Conservation (phyloP, 2,888 invertebrate species). For the Hyalella azteca region DNA sequence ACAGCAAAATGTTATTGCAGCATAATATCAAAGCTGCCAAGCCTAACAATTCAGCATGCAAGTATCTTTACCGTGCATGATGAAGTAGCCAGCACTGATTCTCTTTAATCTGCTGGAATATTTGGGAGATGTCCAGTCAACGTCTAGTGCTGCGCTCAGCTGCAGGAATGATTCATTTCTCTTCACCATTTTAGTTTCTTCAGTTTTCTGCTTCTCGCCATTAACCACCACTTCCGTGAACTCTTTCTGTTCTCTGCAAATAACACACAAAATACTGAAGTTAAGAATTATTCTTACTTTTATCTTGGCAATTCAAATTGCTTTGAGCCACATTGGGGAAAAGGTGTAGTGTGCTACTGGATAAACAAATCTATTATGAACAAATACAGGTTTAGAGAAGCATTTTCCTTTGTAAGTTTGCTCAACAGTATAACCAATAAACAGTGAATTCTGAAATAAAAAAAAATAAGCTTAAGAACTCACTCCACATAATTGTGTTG, state of each 20-base stretch:
- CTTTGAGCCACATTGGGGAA: no score
- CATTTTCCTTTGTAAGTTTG: background rate
- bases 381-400: background rate
- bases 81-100: conserved; percentile 75
- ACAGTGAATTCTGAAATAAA: no score
- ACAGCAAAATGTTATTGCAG: no score
- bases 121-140: conserved; percentile 70
- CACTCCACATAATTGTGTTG: conserved; percentile 82
- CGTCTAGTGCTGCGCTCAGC: conserved; percentile 73
- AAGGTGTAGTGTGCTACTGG: no score
- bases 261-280: background rate
- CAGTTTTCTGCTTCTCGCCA: conserved; percentile 45
- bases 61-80: conserved; percentile 70
- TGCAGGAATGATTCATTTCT: conserved; percentile 70
- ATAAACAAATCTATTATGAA: background rate
- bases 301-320: no score
- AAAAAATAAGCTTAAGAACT: conserved; percentile 62
- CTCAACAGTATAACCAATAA: no score
- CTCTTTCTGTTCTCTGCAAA: conserved; percentile 55
- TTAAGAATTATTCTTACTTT: no score
- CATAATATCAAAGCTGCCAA: no score
- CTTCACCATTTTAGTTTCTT: conserved; percentile 71
- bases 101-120: conserved; percentile 72
- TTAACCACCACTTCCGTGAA: conserved; percentile 40
- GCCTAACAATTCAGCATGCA: no score